Evolutionary conservation across 2,113 vertebrate genomes (phyloP), one percentile per base, ranked within the genome.

Genomic region (Psilopsiagon aymara): DNA sequence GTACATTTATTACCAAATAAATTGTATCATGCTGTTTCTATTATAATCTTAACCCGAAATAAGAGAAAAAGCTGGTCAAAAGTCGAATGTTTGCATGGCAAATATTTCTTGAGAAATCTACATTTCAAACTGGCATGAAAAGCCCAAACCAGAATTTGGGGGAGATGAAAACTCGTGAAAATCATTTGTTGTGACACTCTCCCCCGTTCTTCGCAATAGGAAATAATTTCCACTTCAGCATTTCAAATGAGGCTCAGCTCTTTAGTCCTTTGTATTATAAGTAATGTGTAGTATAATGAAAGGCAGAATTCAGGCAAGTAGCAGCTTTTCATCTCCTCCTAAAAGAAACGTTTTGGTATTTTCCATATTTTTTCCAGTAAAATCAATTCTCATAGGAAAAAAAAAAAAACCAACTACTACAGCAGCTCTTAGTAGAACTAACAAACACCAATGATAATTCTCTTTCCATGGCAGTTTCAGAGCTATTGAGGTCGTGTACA

Each of bases 201-300:
- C 25, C 29, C 9, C 11, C 16, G 25, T 64, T 88, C 35, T 81
- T 92, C 41, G 75, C 80, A 79, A 35, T 84, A 79, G 68, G 67
- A 91, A 85, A 67, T 92, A 41, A 96, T 94, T 95, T 94, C 79
- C 53, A 92, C 67, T 95, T 33, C 16, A 84, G 57, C 37, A 46
- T 95, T 95, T 95, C 81, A 88, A 92, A 88, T 46, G 59, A 49
- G 63, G 21, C 51, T 87, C 62, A 73, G 71, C 37, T 82, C 84
- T 96, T 94, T 90, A 81, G 94, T 94, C 63, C 49, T 73, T 77
- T 43, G 47, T 43, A 39, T 73, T 74, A 52, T 44, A 91, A 94
- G 94, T 79, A 90, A 89, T 1, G 7, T 37, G 49, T 7, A 53
- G 70, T 24, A 82, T 70, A 94, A 93, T 46, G 35, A 53, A 86